phyloP scores from a whole-genome alignment of 2,888 invertebrate species.

The Patella ulyssiponensis region DNA sequence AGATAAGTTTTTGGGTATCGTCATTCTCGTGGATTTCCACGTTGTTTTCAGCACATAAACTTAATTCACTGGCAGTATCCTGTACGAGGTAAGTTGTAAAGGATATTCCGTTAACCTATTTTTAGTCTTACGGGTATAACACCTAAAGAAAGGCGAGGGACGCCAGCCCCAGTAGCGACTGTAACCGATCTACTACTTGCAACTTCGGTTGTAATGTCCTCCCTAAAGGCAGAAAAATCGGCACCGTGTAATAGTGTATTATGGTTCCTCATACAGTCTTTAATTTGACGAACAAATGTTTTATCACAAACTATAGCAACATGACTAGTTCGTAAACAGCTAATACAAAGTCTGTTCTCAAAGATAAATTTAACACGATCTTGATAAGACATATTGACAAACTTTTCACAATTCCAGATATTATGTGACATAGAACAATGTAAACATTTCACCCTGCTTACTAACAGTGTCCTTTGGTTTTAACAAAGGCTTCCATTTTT shows the following conservation, averaged over 20 bases:
- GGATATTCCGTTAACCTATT: background rate
- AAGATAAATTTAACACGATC: background rate
- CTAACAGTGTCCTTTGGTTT: too few relatives aligned
- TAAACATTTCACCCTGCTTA: background rate
- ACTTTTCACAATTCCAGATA: background rate
- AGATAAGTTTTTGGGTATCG: background rate
- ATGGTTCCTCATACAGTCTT: background rate
- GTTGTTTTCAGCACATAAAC: background rate
- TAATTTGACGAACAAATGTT: background rate
- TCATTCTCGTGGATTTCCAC: background rate
- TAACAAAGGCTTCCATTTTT: background rate
- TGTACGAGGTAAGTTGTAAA: background rate
- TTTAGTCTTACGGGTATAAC: background rate
- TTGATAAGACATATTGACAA: background rate
- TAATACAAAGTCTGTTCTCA: background rate
- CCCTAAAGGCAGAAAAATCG: background rate
- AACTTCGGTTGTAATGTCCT: background rate
- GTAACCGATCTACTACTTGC: background rate
- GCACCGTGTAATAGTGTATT: background rate
- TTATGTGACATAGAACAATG: background rate
- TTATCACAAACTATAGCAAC: background rate
- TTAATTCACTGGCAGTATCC: background rate
- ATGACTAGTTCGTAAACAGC: background rate
- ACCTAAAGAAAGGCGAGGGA: background rate
- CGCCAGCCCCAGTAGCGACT: background rate